Evolutionary conservation across 2,888 invertebrate genomes (phyloP).

Genomic region (Peribatodes rhomboidaria): DNA sequence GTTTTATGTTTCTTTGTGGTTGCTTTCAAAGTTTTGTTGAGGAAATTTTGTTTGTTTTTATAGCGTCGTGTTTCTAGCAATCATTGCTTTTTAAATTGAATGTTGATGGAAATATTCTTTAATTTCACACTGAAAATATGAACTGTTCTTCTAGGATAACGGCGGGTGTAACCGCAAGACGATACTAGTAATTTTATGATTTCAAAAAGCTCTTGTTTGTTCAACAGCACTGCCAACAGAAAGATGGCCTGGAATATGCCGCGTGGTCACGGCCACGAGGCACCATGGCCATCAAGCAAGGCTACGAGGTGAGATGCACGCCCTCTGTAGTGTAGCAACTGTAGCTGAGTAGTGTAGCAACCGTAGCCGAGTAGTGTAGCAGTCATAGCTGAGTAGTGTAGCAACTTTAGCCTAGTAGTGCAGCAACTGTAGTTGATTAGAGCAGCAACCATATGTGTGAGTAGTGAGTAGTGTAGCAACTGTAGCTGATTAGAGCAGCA

Average conservation of each 20-base stretch:
- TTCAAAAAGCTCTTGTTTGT: constrained; percentile 55
- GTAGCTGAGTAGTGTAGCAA: neutral
- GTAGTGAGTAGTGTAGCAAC: neutral
- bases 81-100: no score
- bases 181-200: neutral
- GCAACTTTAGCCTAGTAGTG: neutral
- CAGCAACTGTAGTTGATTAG: neutral
- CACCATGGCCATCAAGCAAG: constrained; percentile 87
- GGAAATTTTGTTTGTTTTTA: constrained; percentile 10
- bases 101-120: neutral
- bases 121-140: no score
- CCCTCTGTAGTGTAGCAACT: neutral
- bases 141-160: no score
- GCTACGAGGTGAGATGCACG: constrained; percentile 84
- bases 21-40: constrained; percentile 17
- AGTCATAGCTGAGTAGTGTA: neutral
- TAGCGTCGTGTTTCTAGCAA: no score
- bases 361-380: neutral
- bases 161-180: no score
- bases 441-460: neutral
- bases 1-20: constrained; percentile 34
- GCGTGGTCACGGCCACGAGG: constrained; percentile 87
- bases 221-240: constrained; percentile 88
- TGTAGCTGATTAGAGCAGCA: neutral
- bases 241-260: constrained; percentile 87